Evolutionary conservation across 2,113 vertebrate species (phyloP), one percentile per base, ranked within the genome.

Genomic region (Sarotherodon lohbergeri): DNA sequence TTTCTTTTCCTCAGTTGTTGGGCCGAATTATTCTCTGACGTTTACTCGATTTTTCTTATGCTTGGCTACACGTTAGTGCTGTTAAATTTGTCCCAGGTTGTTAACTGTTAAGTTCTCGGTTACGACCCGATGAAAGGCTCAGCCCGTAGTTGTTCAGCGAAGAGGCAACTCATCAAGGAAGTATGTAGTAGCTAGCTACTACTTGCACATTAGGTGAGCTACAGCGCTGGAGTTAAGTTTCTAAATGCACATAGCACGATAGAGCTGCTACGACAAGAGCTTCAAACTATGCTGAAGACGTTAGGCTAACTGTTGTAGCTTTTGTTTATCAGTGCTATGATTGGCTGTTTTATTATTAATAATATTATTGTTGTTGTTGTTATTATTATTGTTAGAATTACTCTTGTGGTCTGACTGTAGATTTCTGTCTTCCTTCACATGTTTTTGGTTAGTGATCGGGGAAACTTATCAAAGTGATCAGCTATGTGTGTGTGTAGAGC

Each of bases 21-120:
- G 1, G 4, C 39, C 1, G 1, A 80, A 9, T 1, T 0, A 24
- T 29, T 19, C 16, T 3, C 6, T n/a, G 11, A 3, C 3, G 24
- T 73, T 34, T 3, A 2, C 8, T 2, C 22, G 4, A 1, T 3
- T 43, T 3, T 1, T 10, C 1, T 29, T 32, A 3, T 55, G 29
- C 81, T 66, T 9, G 24, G 9, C 41, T 46, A 32, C 4, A 39
- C 22, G 1, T 1, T 6, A 16, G 7, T 32, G 32, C 6, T 34
- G 78, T 39, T 10, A 1, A 3, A 34, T 16, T 6, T 9, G 10
- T 76, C 12, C 4, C 6, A 3, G 4, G 4, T 36, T 12, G 39
- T 27, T 68, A 17, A 19, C 3, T 4, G 9, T 34, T 29, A 90
- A 90, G 56, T 90, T 85, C 2, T 66, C 5, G 41, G 76, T 57